A percentile compares a stretch with the other conserved stretches of the same genome.
Evolutionary conservation across 2,113 vertebrate genomes (phyloP).

Genomic region (Cyprinodon tularosa): DNA sequence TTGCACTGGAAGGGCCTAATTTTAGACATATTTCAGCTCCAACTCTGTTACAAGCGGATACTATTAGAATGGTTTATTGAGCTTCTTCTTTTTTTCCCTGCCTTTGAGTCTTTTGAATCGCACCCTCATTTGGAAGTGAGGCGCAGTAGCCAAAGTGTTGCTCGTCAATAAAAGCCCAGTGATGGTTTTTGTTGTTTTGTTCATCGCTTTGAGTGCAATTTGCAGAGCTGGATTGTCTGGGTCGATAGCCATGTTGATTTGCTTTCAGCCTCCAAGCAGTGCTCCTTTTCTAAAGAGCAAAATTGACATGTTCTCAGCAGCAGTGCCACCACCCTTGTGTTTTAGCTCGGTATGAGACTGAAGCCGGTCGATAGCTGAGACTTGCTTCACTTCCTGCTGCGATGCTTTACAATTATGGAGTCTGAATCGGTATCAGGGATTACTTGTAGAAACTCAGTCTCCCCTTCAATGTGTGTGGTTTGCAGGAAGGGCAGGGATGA

Average conservation of each 20-base stretch:
- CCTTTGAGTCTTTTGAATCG: constrained; percentile 39
- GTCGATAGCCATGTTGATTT: constrained; percentile 76
- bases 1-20: not conserved
- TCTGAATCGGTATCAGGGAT: constrained; percentile 55
- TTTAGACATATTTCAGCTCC: constrained; percentile 10
- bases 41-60: not conserved
- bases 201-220: constrained; percentile 66
- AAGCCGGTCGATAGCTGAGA: constrained; percentile 63
- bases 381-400: constrained; percentile 68
- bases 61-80: constrained; percentile 18
- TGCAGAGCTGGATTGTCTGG: constrained; percentile 61
- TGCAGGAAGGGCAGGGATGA: constrained; percentile 3
- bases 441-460: constrained; percentile 46
- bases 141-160: constrained; percentile 37
- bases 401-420: constrained; percentile 68
- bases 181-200: constrained; percentile 73
- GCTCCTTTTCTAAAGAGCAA: constrained; percentile 77
- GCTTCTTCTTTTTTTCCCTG: not conserved
- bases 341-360: constrained; percentile 61
- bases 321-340: constrained; percentile 65
- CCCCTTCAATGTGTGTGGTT: not conserved
- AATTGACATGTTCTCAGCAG: constrained; percentile 75
- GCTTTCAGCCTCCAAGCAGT: constrained; percentile 71
- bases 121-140: constrained; percentile 45
- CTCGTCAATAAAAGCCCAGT: constrained; percentile 67